A percentile compares a stretch with the other conserved stretches of the same genome.
Conservation (phyloP, 2,113 vertebrate genomes). For the zebrafish (Danio rerio) region GRCz12tu NC_133192.1:34052001-34052500, state of each 20-base stretch:
- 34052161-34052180: conserved; percentile 75
- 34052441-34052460: not conserved
- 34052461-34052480: not conserved
- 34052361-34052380: no score
- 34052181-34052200: conserved; percentile 74
- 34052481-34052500: conserved; percentile 90
- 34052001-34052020: conserved; percentile 79
- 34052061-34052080: conserved; percentile 81
- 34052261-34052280: not conserved
- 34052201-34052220: conserved; percentile 86
- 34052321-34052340: no score
- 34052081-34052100: conserved; percentile 78
- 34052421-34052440: no score
- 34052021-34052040: conserved; percentile 80
- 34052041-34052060: conserved; percentile 75
- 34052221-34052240: conserved; percentile 84
- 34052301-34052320: no score
- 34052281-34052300: no score
- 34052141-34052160: conserved; percentile 82
- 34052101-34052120: conserved; percentile 58
- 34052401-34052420: no score
- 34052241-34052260: conserved; percentile 60
- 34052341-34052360: no score
- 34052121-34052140: conserved; percentile 60
- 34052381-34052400: no score